These are phyloP conservation scores for Lanistes nyassanus DNA, from an alignment of 1,140 invertebrate species.

Conservation along the genomic window DNA sequence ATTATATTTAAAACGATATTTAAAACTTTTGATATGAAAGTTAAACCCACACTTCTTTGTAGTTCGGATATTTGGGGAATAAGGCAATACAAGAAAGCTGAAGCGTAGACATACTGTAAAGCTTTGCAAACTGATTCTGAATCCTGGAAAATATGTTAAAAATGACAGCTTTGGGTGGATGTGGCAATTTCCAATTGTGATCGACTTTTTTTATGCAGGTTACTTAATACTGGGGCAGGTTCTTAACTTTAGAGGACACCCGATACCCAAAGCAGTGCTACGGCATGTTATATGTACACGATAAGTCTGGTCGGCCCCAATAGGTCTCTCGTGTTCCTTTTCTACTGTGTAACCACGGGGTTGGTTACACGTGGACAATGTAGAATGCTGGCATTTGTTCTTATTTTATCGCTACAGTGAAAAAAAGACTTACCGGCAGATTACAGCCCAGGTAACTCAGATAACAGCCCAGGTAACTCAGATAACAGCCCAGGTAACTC, in stretches of 20 bases:
- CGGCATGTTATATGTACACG: not conserved
- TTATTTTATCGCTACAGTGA: not conserved
- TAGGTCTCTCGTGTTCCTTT: not conserved
- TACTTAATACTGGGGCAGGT: constrained; percentile 1
- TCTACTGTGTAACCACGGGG: not conserved
- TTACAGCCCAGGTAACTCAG: not conserved
- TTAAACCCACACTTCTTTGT: constrained; percentile 3
- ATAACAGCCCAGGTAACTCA: not conserved
- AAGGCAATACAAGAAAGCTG: not conserved
- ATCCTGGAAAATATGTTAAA: not conserved
- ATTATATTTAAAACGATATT: not conserved
- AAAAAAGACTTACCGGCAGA: not conserved
- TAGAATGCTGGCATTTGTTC: not conserved
- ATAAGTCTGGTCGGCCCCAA: not conserved
- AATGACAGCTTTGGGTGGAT: not conserved
- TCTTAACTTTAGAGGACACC: not conserved
- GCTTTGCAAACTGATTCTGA: not conserved
- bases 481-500: not conserved
- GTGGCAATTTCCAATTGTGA: not conserved
- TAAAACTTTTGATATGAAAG: not conserved
- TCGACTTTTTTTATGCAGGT: not conserved
- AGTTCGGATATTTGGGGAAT: constrained; percentile 1
- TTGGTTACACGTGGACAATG: no score
- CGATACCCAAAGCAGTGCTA: no score
- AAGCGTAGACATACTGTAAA: not conserved